These are phyloP conservation scores for Calephelis perditalis DNA, from an alignment of 2,888 invertebrate species.

Conservation along the genomic window DNA sequence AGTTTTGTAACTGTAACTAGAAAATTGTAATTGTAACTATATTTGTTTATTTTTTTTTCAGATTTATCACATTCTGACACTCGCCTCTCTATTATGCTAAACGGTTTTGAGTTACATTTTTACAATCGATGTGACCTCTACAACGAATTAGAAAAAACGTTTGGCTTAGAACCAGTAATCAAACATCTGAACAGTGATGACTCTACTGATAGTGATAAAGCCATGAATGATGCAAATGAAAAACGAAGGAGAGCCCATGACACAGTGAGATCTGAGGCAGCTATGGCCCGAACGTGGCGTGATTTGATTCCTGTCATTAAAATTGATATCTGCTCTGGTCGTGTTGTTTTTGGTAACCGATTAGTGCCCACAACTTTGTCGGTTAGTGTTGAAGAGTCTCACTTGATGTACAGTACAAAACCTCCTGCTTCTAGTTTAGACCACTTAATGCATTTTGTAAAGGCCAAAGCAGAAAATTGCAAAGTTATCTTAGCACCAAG, in stretches of 20 bases:
- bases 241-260: conserved; percentile 71
- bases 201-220: conserved; percentile 74
- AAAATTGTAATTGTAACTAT: too few relatives aligned
- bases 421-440: conserved; percentile 96
- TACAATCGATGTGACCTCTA: conserved; percentile 95
- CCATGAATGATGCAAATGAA: conserved; percentile 81
- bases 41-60: conserved; percentile 51
- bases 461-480: conserved; percentile 96
- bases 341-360: conserved; percentile 96
- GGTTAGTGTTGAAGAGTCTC: conserved; percentile 94
- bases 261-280: conserved; percentile 85
- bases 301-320: conserved; percentile 98
- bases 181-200: conserved; percentile 80
- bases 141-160: conserved; percentile 90
- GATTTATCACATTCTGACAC: conserved; percentile 97
- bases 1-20: too few relatives aligned
- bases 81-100: conserved; percentile 91
- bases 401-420: conserved; percentile 96
- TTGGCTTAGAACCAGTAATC: conserved; percentile 89
- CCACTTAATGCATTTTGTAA: conserved; percentile 96
- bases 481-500: conserved; percentile 97
- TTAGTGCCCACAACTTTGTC: conserved; percentile 95
- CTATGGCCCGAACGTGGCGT: conserved; percentile 93
- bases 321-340: conserved; percentile 93
- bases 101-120: conserved; percentile 96